A percentile compares a stretch with the other conserved stretches of the same genome.
These are phyloP conservation scores for Epizoanthus illoricatus DNA, from an alignment of 92 coral and sea anemone genomes.

Conservation along the genomic window DNA sequence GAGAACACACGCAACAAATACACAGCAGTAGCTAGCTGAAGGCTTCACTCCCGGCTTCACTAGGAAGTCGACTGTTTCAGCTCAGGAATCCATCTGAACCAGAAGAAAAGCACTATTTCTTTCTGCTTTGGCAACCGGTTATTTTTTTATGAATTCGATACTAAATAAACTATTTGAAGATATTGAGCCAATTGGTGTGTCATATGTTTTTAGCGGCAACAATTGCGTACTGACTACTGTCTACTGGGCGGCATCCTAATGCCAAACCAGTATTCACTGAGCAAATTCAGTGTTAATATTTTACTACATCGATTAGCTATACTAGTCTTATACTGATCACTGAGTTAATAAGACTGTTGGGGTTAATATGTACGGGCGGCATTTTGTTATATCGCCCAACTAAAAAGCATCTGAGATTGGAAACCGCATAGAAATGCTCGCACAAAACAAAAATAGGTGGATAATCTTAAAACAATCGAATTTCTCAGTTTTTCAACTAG, in stretches of 20 bases:
- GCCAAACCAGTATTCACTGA: too few relatives aligned
- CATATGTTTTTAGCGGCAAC: background rate
- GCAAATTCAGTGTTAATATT: background rate
- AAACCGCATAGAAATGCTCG: background rate
- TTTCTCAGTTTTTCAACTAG: background rate
- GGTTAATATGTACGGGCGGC: background rate
- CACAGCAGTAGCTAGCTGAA: background rate
- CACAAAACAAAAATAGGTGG: background rate
- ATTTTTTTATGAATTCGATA: background rate
- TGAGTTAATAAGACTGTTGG: background rate
- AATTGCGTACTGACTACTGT: background rate
- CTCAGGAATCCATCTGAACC: background rate
- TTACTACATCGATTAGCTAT: background rate
- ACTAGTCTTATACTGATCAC: background rate
- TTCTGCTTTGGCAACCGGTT: background rate
- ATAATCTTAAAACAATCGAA: background rate
- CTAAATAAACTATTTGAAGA: background rate
- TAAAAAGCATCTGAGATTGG: background rate
- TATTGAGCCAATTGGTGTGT: background rate
- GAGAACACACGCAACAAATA: background rate
- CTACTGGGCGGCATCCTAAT: too few relatives aligned
- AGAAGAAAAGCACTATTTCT: background rate
- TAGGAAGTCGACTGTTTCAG: background rate
- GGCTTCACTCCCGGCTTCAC: too few relatives aligned
- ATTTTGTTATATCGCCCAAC: background rate